Evolutionary conservation across 2,888 invertebrate genomes (phyloP).

Genomic region (Allacma fusca): DNA sequence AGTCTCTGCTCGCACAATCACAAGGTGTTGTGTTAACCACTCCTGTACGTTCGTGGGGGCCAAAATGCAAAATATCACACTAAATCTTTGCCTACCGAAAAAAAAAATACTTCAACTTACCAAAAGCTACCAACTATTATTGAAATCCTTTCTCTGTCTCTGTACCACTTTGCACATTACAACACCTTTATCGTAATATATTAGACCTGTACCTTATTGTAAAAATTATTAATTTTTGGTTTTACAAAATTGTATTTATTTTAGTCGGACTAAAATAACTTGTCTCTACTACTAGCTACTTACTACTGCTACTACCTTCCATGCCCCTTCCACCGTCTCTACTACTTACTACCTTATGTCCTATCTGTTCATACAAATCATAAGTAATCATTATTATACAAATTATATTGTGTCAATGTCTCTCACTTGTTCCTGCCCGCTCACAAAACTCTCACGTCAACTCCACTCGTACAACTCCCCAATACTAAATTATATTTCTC

Average conservation of each 20-base stretch:
- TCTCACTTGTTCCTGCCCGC: too few relatives aligned
- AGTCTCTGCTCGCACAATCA: slow-evolving; percentile 57
- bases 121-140: slow-evolving; percentile 28
- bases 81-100: slow-evolving; percentile 11
- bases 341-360: not conserved
- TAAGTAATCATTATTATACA: too few relatives aligned
- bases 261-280: not conserved
- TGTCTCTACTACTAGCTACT: not conserved
- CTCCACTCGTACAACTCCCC: too few relatives aligned
- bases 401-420: too few relatives aligned
- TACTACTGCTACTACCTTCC: not conserved
- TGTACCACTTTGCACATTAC: slow-evolving; percentile 8
- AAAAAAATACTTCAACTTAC: slow-evolving; percentile 27
- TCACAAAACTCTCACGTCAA: too few relatives aligned
- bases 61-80: slow-evolving; percentile 29
- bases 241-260: slow-evolving; percentile 21
- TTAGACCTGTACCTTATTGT: slow-evolving; percentile 4
- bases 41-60: slow-evolving; percentile 54
- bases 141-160: slow-evolving; percentile 21
- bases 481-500: too few relatives aligned
- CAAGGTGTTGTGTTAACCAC: slow-evolving; percentile 57
- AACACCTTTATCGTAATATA: not conserved
- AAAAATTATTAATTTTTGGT: slow-evolving; percentile 16
- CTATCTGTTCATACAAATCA: too few relatives aligned
- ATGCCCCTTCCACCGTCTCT: not conserved